phyloP scores from a whole-genome alignment of 2,113 vertebrate species.

The Lagopus leucura region DNA sequence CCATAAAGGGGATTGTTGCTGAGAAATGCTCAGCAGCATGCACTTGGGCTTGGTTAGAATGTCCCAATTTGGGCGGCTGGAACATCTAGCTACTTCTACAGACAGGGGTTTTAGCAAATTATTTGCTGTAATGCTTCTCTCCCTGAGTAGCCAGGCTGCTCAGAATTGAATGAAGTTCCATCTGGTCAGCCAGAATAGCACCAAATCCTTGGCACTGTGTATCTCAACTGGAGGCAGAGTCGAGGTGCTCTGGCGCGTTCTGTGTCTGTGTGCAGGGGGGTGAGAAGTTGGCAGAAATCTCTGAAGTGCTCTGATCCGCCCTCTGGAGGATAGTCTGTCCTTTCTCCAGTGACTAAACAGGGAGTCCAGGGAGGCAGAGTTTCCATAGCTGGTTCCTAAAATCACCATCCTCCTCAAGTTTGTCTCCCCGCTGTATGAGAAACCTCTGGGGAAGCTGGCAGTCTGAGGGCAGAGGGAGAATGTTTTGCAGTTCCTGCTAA shows the following conservation, averaged over 20 bases:
- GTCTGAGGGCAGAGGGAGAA: background rate
- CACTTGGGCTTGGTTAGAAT: background rate
- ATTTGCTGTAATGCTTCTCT: background rate
- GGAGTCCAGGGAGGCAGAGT: background rate
- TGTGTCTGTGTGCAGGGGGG: background rate
- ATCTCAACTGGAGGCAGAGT: rapidly evolving
- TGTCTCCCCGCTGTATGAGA: background rate
- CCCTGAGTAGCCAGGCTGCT: background rate
- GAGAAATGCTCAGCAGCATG: background rate
- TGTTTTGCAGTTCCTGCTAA: background rate
- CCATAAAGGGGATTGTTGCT: background rate
- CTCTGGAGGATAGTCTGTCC: constrained; percentile 5
- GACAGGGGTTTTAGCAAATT: background rate
- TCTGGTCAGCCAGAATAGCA: background rate
- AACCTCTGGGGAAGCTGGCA: background rate
- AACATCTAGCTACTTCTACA: background rate
- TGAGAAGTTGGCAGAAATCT: background rate
- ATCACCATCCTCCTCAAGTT: rapidly evolving
- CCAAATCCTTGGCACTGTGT: background rate
- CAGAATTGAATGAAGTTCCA: background rate
- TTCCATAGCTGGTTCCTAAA: background rate
- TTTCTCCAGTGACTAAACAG: background rate
- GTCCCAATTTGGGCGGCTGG: background rate
- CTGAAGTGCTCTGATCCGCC: background rate
- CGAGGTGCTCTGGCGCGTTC: rapidly evolving